Base-by-base conservation (phyloP, 2,113 vertebrate species). In the Chelonoidis abingdonii region DNA sequence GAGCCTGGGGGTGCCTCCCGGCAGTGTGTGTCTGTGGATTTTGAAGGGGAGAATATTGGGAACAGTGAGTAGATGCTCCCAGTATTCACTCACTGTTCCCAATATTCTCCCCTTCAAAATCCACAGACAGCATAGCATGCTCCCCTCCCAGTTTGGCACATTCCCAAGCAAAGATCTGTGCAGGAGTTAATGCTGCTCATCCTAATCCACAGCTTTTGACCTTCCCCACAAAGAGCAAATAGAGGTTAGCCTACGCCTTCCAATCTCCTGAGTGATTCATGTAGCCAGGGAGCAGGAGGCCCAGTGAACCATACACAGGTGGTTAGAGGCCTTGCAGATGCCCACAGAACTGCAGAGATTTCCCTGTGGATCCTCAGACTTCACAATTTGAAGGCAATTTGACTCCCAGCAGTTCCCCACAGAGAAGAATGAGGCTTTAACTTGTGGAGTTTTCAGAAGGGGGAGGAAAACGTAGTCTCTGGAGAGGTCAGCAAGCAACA, bases 291-390 rank as follows among this genome's bases (percentile, higher is more conserved):
- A 75, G 50, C 47, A 47, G 10, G 4, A 0, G 62, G 78, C 83
- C 91, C 8, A 0, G 0, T 7, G 6, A 95, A 56, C 80, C 4
- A 0, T 82, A 76, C 47, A 41, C 76, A 65, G 86, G 52, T 72
- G 0, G 11, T 14, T 41, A 13, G 12, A 25, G 24, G 44, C 72
- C 19, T n/a, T 47, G 1, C 52, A 47, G 84, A 25, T 2, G 3
- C 80, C 65, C 84, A n/a, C 83, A 78, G 80, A 93, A n/a, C 87
- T 75, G 50, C 8, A 79, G 38, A 91, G 57, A 47, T 78, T 56
- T 41, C 76, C 56, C 85, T 4, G 44, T 19, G 90, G 44, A 24
- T 90, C 52, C 93, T 83, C 22, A 2, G 17, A 49, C 84, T 62
- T 27, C 69, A 81, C 16, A 69, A 1, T 87, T 89, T 85, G 87